A percentile compares a stretch with the other conserved stretches of the same genome.
These are phyloP conservation scores for Herminia tarsipennalis DNA, from an alignment of 2,888 invertebrate species.

Conservation along the genomic window DNA sequence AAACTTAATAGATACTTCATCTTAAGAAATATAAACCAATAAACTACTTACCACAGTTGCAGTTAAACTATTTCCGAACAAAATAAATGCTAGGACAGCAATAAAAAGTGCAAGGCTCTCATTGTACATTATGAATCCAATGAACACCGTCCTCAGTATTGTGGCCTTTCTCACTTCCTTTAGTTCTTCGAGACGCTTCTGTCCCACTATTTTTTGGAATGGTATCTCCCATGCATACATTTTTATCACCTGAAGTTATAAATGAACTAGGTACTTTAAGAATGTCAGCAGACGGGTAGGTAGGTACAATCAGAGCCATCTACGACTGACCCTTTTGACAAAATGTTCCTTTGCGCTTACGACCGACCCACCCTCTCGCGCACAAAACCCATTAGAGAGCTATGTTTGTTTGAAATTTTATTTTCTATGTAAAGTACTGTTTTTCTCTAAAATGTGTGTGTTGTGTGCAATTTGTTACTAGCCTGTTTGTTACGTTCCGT, in stretches of 20 bases:
- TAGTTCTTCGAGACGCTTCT: slow-evolving; percentile 87
- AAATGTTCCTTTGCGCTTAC: no score
- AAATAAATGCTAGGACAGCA: slow-evolving; percentile 89
- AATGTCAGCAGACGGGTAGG: neutral
- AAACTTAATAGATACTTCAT: no score
- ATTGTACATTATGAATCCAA: slow-evolving; percentile 92
- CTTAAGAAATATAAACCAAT: no score
- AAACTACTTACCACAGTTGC: slow-evolving; percentile 90
- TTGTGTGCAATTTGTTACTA: no score
- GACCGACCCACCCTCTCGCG: no score
- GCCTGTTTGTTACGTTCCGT: no score
- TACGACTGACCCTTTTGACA: neutral
- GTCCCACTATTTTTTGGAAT: slow-evolving; percentile 91
- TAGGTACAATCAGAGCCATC: no score
- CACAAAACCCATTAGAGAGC: no score
- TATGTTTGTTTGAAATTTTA: no score
- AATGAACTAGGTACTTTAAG: no score
- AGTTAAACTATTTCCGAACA: slow-evolving; percentile 88
- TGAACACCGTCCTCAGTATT: slow-evolving; percentile 87
- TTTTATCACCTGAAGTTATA: slow-evolving; percentile 93
- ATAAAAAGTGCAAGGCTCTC: slow-evolving; percentile 92
- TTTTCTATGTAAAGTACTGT: no score
- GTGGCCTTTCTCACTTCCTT: slow-evolving; percentile 86
- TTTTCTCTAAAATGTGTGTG: no score
- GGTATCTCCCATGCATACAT: slow-evolving; percentile 99